Conservation (phyloP, 2,797 vertebrate species). For the Macropus fuliginosus region DNA sequence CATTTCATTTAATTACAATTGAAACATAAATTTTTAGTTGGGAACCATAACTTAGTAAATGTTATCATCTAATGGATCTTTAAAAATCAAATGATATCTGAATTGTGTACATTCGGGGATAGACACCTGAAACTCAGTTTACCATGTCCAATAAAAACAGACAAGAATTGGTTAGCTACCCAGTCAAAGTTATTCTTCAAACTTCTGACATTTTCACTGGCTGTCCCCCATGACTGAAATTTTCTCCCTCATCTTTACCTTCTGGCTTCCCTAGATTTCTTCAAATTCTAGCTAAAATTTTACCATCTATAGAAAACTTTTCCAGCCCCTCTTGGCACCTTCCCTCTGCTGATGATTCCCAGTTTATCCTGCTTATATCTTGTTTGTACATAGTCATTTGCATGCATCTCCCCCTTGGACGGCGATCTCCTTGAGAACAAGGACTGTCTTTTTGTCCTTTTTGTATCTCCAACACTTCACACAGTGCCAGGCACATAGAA, state of each 20-base stretch:
- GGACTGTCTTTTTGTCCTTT: neutral
- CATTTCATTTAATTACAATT: constrained; percentile 53
- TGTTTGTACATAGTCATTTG: neutral
- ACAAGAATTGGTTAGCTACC: neutral
- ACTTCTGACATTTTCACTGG: neutral
- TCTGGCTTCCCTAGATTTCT: neutral
- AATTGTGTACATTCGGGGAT: constrained; percentile 25
- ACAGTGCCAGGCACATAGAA: neutral
- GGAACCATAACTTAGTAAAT: constrained; percentile 45
- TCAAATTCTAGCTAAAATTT: neutral
- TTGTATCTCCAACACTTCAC: neutral
- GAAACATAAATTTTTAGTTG: constrained; percentile 53
- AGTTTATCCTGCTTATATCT: neutral
- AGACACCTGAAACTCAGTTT: constrained; percentile 39
- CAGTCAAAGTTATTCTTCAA: neutral
- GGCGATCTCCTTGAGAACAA: neutral
- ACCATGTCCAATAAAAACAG: constrained; percentile 48
- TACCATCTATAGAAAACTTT: neutral
- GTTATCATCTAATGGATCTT: constrained; percentile 57
- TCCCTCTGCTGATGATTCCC: neutral
- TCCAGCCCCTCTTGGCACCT: neutral
- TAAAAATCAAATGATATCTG: constrained; percentile 60
- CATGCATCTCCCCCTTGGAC: neutral
- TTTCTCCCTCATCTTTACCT: neutral
- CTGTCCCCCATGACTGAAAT: neutral